Conservation (phyloP, 1,140 invertebrate species). For the Pseudomyrmex sp. region DNA sequence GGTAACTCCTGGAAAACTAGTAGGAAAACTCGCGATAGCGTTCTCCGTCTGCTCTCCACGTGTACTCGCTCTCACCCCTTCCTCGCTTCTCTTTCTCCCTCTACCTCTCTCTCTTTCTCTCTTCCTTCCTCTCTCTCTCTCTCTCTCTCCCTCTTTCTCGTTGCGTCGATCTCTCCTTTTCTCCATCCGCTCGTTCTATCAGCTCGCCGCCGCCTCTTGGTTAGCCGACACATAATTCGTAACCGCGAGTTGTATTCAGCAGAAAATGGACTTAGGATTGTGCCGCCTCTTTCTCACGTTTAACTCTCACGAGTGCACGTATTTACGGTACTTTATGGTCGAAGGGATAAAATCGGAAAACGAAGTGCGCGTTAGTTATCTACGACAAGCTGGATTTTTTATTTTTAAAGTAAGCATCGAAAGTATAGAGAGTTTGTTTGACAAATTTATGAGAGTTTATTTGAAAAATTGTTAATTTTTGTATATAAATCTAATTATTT, state of each 20-base stretch:
- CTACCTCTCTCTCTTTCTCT: constrained; percentile 43
- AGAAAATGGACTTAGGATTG: constrained; percentile 73
- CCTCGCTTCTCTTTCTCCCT: constrained; percentile 38
- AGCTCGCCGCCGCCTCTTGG: constrained; percentile 34
- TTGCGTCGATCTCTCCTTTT: constrained; percentile 31
- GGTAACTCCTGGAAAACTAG: constrained; percentile 81
- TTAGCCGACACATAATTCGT: constrained; percentile 71
- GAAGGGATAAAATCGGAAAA: constrained; percentile 33
- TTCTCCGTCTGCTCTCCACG: constrained; percentile 56
- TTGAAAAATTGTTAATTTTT: too few species aligned
- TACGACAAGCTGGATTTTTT: neutral
- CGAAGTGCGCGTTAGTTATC: constrained; percentile 22
- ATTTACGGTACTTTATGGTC: constrained; percentile 61
- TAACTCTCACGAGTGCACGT: constrained; percentile 51
- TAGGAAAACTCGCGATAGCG: constrained; percentile 80
- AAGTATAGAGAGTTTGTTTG: constrained; percentile 6
- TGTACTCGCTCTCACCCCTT: constrained; percentile 42
- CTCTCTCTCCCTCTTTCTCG: constrained; percentile 44
- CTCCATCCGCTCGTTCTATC: constrained; percentile 57
- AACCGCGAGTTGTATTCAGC: constrained; percentile 76
- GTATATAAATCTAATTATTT: too few species aligned
- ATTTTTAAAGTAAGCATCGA: neutral
- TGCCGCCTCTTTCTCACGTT: constrained; percentile 46
- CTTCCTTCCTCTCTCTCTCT: constrained; percentile 7
- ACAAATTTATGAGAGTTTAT: too few species aligned